Percentiles rank a stretch among this genome's conserved stretches.
Conservation (phyloP, 35 echinoderm and acorn worm species). For the Apostichopus parvimensis region DNA sequence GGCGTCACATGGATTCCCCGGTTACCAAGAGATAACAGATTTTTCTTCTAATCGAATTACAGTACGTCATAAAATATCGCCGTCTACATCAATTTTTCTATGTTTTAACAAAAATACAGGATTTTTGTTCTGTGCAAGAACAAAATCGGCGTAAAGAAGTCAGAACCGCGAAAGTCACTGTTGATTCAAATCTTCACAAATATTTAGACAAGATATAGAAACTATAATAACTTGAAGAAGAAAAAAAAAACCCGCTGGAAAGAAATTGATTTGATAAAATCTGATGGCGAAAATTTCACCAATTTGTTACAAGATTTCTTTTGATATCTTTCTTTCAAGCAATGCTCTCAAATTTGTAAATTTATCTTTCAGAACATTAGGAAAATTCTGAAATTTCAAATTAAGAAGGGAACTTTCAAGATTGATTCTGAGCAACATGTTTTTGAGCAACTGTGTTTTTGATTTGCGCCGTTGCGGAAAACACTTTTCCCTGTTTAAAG, state of each 20-base stretch:
- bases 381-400: no score
- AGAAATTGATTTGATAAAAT: not conserved
- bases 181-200: not conserved
- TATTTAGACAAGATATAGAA: not conserved
- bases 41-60: not conserved
- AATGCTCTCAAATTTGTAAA: no score
- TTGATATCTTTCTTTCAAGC: no score
- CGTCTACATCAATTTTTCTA: not conserved
- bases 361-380: no score
- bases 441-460: no score
- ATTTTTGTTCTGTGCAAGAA: no score
- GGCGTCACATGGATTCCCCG: not conserved
- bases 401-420: no score
- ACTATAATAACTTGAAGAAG: not conserved
- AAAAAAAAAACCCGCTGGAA: not conserved
- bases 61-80: not conserved
- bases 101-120: not conserved
- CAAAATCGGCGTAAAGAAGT: not conserved
- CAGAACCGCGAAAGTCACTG: not conserved
- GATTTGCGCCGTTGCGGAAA: no score
- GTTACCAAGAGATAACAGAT: not conserved
- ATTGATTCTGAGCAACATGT: no score
- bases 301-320: no score
- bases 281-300: not conserved
- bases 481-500: no score